Evolutionary conservation across 2,797 vertebrate genomes (phyloP).

Genomic region (Acanthornis magna): DNA sequence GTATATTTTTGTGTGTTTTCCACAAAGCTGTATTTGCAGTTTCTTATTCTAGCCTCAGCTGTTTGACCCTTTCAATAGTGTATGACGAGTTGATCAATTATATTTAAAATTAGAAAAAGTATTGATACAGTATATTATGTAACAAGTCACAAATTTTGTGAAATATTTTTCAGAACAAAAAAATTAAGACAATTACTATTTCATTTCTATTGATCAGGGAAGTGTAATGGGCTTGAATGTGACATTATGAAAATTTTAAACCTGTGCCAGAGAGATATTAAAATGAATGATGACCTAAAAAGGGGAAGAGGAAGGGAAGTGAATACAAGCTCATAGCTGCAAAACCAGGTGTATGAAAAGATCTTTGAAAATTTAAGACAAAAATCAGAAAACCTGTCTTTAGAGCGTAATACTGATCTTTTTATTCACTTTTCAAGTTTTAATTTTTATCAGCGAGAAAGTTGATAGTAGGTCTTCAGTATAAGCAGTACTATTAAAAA

Average conservation of each 20-base stretch:
- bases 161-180: not conserved
- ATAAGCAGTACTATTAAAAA: not conserved
- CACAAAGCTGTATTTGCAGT: not conserved
- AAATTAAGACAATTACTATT: not conserved
- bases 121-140: not conserved
- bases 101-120: not conserved
- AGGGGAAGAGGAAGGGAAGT: not conserved
- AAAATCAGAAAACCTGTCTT: not conserved
- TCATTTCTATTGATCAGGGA: not conserved
- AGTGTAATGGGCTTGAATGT: not conserved
- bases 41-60: not conserved
- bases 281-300: not conserved
- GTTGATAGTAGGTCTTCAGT: not conserved
- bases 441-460: not conserved
- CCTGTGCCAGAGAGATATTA: not conserved
- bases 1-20: not conserved
- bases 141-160: not conserved
- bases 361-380: not conserved
- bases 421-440: not conserved
- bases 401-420: not conserved
- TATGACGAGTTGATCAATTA: not conserved
- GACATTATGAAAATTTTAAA: not conserved
- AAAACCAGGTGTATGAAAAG: not conserved
- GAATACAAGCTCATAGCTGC: not conserved
- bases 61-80: not conserved